Base-by-base conservation (phyloP, 1,140 invertebrate genomes). In the Rhagoletis zephyria region DNA sequence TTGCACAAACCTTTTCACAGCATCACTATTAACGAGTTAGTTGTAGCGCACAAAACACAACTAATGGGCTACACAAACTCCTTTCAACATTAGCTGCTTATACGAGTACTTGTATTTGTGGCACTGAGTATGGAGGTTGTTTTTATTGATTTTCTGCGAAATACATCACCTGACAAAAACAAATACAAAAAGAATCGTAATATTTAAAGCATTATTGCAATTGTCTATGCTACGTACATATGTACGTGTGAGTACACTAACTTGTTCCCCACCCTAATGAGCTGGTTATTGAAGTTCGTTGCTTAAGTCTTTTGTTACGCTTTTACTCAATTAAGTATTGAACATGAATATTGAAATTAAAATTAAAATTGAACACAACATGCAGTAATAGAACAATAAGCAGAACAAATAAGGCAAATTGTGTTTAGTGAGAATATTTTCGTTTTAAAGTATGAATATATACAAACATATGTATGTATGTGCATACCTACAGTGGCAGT, bases 91-190 rank as follows among this genome's bases (percentile, higher is more conserved):
- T 81, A 81, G 56, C 9, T 10, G 12, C 74, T 81, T 19, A 14
- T 81, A 56, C 14, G 45, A 16, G n/a, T 70, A 14, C 67, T 42
- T 77, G 30, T 30, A 0, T 77, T 2, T 77, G 74, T 30, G 45
- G 45, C 74, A 81, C 14, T 30, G 16, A 19, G 19, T 30, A 81
- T 56, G 16, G 16, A 9, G 14, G 4, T 45, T 48, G 51, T 74
- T 81, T 81, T 81, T 81, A 81, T 81, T 81, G 74, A 30, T 81
- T 59, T 81, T 81, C 74, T 81, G 74, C 42, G 74, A 81, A 81
- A 81, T 81, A 81, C 48, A 56, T 81, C 48, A 81, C n/a, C 51
- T 56, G 48, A 19, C 48, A 12, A 81, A 81, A n/a, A 56, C 14
- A 19, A 48, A 19, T 30, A 30, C n/a, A 30, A 19, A 81, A 51